A percentile compares a stretch with the other conserved stretches of the same genome.
phyloP scores from a whole-genome alignment of 2,113 vertebrate genomes.

The Caranx ignobilis region DNA sequence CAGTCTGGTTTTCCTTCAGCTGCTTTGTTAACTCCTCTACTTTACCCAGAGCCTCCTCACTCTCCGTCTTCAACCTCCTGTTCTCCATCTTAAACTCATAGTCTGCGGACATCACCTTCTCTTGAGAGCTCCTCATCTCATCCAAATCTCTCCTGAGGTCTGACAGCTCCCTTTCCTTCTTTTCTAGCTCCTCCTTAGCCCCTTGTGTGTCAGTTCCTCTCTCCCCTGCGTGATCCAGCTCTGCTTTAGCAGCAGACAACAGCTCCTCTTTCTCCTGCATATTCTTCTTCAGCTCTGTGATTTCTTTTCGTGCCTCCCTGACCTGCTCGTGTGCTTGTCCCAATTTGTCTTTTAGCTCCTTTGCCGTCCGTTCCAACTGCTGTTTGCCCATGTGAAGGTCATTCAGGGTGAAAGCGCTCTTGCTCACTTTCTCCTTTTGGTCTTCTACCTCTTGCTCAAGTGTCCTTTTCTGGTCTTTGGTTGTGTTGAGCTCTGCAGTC shows the following conservation, averaged over 20 bases:
- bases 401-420: constrained; percentile 87
- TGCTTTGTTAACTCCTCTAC: constrained; percentile 83
- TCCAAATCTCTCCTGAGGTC: constrained; percentile 84
- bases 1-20: constrained; percentile 82
- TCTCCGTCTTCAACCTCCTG: constrained; percentile 79
- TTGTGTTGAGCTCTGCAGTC: constrained; percentile 81
- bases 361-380: constrained; percentile 85
- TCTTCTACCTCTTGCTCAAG: constrained; percentile 84
- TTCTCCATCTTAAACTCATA: constrained; percentile 90
- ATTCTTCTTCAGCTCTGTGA: constrained; percentile 80
- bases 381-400: constrained; percentile 89
- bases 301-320: constrained; percentile 80
- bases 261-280: constrained; percentile 86
- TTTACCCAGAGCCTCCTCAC: constrained; percentile 40
- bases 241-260: constrained; percentile 71
- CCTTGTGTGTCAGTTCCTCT: constrained; percentile 46
- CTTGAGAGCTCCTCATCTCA: constrained; percentile 83
- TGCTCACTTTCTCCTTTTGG: constrained; percentile 87
- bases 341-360: constrained; percentile 87
- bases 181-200: constrained; percentile 73
- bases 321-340: constrained; percentile 82
- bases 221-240: constrained; percentile 70
- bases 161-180: constrained; percentile 83
- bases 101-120: constrained; percentile 84
- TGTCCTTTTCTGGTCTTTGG: constrained; percentile 82